Conservation (phyloP, 1,140 invertebrate species). For the Drosophila orena region DNA sequence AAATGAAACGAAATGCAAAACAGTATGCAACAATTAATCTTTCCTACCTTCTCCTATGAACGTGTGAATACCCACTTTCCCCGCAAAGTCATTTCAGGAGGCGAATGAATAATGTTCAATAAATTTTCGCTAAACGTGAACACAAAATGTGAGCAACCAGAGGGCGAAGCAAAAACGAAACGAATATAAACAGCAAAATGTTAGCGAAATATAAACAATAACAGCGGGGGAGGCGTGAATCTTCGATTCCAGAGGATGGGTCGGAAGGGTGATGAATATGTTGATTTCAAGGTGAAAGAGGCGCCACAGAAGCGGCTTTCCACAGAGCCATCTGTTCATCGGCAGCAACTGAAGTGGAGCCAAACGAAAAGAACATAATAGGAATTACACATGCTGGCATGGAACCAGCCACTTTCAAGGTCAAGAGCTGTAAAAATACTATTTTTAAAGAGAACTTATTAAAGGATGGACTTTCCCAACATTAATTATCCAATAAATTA, state of each 20-base stretch:
- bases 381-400: slow-evolving; percentile 27
- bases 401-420: slow-evolving; percentile 16
- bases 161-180: neutral
- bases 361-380: slow-evolving; percentile 1
- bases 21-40: slow-evolving; percentile 38
- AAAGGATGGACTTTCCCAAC: neutral
- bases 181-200: slow-evolving; percentile 25
- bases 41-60: slow-evolving; percentile 11
- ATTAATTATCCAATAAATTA: neutral
- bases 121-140: slow-evolving; percentile 25
- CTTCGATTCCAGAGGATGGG: neutral
- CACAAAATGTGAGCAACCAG: neutral
- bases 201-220: slow-evolving; percentile 36
- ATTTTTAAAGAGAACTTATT: neutral
- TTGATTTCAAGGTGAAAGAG: slow-evolving; percentile 35
- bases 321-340: slow-evolving; percentile 17
- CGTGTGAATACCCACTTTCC: slow-evolving; percentile 23
- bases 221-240: slow-evolving; percentile 31
- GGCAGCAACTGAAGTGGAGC: slow-evolving; percentile 3
- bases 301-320: slow-evolving; percentile 24
- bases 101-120: slow-evolving; percentile 40
- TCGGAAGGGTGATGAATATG: slow-evolving; percentile 2
- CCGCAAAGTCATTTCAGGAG: neutral
- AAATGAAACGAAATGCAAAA: slow-evolving; percentile 39
- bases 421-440: neutral